Evolutionary conservation across 1,140 invertebrate genomes (phyloP).

Genomic region (Eurytemora carolleeae): DNA sequence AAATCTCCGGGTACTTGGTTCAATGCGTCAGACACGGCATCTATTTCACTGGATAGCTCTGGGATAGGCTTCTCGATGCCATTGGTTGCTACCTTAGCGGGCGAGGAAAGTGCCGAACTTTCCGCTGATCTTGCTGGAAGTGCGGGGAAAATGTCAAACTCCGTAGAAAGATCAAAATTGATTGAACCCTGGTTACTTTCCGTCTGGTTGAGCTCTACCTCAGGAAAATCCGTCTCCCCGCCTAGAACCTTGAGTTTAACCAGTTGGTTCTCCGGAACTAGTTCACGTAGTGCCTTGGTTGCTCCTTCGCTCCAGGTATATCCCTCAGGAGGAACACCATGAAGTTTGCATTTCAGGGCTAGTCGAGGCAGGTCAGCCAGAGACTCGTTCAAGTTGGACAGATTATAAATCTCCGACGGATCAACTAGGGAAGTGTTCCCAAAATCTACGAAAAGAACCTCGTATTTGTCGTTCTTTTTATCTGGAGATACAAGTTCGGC

Average conservation of each 20-base stretch:
- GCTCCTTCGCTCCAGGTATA: conserved; percentile 2
- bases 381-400: background rate
- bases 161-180: conserved; percentile 33
- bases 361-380: background rate
- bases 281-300: background rate
- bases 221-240: conserved; percentile 18
- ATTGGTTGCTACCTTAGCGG: background rate
- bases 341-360: background rate
- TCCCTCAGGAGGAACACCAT: background rate
- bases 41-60: background rate
- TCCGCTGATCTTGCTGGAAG: background rate
- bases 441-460: background rate
- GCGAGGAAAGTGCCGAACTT: background rate
- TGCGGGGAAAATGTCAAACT: conserved; percentile 20
- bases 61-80: background rate
- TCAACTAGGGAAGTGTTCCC: background rate
- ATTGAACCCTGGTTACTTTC: conserved; percentile 36
- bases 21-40: too few relatives aligned
- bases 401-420: background rate
- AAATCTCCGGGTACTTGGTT: background rate
- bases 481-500: conserved; percentile 12
- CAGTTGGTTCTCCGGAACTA: background rate
- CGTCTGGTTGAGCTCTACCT: conserved; percentile 36
- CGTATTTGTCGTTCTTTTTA: background rate
- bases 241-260: background rate